Conservation (phyloP, 2,113 vertebrate species). For the Stegastes partitus region DNA sequence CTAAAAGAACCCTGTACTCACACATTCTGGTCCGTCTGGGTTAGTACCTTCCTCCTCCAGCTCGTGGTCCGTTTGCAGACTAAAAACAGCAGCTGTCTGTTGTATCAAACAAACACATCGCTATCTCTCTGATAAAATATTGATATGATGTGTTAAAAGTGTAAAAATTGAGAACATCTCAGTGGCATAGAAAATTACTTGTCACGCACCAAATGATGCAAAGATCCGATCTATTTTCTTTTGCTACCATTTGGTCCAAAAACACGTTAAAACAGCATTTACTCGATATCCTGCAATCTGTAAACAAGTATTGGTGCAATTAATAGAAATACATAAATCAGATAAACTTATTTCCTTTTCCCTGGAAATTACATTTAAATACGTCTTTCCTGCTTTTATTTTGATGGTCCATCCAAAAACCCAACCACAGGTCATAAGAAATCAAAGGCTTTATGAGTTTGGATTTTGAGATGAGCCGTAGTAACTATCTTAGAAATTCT, state of each 20-base stretch:
- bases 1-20: slow-evolving; percentile 26
- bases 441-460: slow-evolving; percentile 11
- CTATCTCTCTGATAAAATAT: slow-evolving; percentile 38
- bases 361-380: slow-evolving; percentile 8
- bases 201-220: slow-evolving; percentile 47
- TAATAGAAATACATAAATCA: slow-evolving; percentile 7
- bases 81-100: slow-evolving; percentile 16
- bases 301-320: slow-evolving; percentile 74
- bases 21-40: neutral
- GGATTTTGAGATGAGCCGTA: slow-evolving; percentile 8
- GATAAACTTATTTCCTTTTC: neutral
- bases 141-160: slow-evolving; percentile 27
- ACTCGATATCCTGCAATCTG: slow-evolving; percentile 53
- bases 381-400: slow-evolving; percentile 20
- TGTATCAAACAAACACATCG: slow-evolving; percentile 18
- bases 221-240: slow-evolving; percentile 33
- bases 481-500: neutral
- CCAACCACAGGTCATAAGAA: neutral
- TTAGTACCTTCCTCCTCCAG: neutral
- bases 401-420: neutral
- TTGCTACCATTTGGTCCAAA: slow-evolving; percentile 79
- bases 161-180: slow-evolving; percentile 37
- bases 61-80: slow-evolving; percentile 10
- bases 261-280: slow-evolving; percentile 56
- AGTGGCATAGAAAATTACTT: slow-evolving; percentile 28